Conservation (phyloP, 2,797 vertebrate species). For the Silurus lanzhouensis region DNA sequence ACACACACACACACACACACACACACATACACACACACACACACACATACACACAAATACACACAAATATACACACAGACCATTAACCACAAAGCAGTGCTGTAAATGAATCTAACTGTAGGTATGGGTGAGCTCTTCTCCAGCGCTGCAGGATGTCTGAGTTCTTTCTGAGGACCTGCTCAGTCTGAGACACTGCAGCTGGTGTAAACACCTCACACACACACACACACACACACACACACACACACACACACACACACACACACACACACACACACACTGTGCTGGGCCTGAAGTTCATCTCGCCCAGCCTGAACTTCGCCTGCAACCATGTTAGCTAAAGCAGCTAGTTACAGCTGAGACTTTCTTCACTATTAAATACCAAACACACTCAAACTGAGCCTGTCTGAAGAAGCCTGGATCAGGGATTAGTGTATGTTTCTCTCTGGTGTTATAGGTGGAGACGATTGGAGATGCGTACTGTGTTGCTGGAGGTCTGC, state of each 20-base stretch:
- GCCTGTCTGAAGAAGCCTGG: neutral
- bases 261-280: too few species aligned
- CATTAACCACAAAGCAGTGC: neutral
- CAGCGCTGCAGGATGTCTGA: neutral
- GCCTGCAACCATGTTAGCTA: neutral
- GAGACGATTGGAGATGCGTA: conserved; percentile 99
- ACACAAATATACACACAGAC: neutral
- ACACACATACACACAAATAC: too few species aligned
- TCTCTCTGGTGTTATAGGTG: conserved; percentile 76
- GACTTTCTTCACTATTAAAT: neutral
- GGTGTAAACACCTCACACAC: neutral
- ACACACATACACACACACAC: too few species aligned
- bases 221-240: too few species aligned
- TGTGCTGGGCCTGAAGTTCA: too few species aligned
- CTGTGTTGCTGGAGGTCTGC: conserved; percentile 94
- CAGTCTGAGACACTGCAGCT: neutral
- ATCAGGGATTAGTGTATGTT: conserved; percentile 17
- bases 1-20: too few species aligned
- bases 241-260: too few species aligned
- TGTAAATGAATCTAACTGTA: too few species aligned
- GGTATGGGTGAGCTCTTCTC: neutral
- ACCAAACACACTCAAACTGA: neutral
- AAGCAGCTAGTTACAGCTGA: neutral
- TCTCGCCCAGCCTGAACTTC: too few species aligned
- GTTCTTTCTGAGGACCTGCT: neutral